Conservation (phyloP, 1,140 invertebrate genomes). For the Rhopalosiphum maidis region DNA sequence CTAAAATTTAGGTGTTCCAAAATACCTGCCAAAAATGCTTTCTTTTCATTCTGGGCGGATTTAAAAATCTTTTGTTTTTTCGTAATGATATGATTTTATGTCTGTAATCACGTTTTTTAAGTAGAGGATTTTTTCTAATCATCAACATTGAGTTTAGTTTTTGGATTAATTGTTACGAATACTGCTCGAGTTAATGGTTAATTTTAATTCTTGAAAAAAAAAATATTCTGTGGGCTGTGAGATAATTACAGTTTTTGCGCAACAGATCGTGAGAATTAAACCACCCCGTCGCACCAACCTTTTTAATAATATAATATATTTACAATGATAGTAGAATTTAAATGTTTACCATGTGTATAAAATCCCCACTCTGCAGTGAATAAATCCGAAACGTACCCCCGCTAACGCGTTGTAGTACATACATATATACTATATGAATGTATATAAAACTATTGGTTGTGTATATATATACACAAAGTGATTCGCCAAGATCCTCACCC, state of each 20-base stretch:
- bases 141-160: too few relatives aligned
- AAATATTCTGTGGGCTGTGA: neutral
- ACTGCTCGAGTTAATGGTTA: neutral
- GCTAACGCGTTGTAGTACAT: neutral
- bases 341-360: neutral
- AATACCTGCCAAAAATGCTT: too few relatives aligned
- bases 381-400: neutral
- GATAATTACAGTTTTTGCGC: conserved; percentile 1
- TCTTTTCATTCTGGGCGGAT: too few relatives aligned
- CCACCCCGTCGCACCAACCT: neutral
- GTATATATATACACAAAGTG: too few relatives aligned
- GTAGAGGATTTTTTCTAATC: too few relatives aligned
- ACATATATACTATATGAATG: too few relatives aligned
- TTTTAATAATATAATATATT: neutral
- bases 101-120: too few relatives aligned
- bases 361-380: neutral
- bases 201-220: neutral
- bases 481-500: too few relatives aligned
- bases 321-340: neutral
- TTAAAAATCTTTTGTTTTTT: too few relatives aligned
- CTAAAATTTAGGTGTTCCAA: too few relatives aligned
- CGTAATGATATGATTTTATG: too few relatives aligned
- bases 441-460: too few relatives aligned
- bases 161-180: neutral
- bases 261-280: neutral